Evolutionary conservation across 2,888 invertebrate species (phyloP), one percentile per base, ranked within the genome.

Genomic region (Nomada flava): DNA sequence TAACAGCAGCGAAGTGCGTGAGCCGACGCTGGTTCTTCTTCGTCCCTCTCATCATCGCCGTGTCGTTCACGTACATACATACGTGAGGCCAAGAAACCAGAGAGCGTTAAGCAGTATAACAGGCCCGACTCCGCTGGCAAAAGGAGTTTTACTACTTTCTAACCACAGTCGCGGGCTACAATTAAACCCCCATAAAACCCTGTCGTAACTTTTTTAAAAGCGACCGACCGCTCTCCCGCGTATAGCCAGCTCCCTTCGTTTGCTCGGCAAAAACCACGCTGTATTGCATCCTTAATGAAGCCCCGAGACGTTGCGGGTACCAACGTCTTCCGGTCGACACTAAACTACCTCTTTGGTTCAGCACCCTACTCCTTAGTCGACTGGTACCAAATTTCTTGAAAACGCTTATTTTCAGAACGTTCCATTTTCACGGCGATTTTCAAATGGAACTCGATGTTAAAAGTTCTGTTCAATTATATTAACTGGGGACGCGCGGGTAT

Each of bases 161-260:
- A 92, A 93, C 92, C 91, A 91, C 91, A 91, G 91, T 92, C 91
- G 89, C 87, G 89, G 91, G 86, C 91, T 92, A 92, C 92, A 93
- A 93, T 93, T 92, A 92, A 93, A 93, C 90, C 91, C 86, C 86
- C 92, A 91, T 92, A 92, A 80, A 93, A 93, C 89, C 87, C 90
- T 82, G 89, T 92, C 92, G 89, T 92, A 92, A 92, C 90, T 90
- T 92, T 92, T 91, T 91, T 89, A 90, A 91, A 91, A 89, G 85
- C 88, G 78, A 72, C 85, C 88, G 88, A 81, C 89, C 76, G 79
- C 78, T 82, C 83, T 84, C 82, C 70, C 82, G 72, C 86, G 77
- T 81, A 73, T 79, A 77, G 52, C 75, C 74, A 20, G 82, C 76
- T 83, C 85, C 86, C 78, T 83, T 87, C 84, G 84, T 86, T 88